These are phyloP conservation scores for Brenthis ino DNA, from an alignment of 2,888 invertebrate species.

Conservation along the genomic window DNA sequence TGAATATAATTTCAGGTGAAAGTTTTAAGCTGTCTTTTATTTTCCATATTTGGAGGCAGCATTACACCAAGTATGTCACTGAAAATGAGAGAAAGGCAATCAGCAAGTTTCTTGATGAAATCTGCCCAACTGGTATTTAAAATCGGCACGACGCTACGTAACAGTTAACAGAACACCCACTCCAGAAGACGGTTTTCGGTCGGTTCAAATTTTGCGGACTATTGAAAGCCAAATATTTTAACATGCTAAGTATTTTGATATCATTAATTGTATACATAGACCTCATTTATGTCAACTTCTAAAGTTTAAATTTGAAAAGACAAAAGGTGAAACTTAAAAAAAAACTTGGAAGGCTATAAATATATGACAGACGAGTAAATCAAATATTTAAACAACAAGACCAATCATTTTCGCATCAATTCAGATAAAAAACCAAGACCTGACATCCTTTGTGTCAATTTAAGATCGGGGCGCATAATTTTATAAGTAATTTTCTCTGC, in stretches of 20 bases:
- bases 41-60: constrained; percentile 10
- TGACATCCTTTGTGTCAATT: constrained; percentile 28
- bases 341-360: not conserved
- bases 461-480: constrained; percentile 6
- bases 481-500: not conserved
- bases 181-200: constrained; percentile 27
- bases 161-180: constrained; percentile 16
- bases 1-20: not conserved
- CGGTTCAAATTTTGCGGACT: constrained; percentile 17
- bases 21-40: not conserved
- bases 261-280: not conserved
- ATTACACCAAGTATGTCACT: constrained; percentile 24
- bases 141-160: constrained; percentile 31
- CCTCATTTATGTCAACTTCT: too few species aligned
- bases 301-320: too few species aligned
- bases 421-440: constrained; percentile 35
- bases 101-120: constrained; percentile 26
- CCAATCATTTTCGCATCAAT: constrained; percentile 43
- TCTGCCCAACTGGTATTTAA: constrained; percentile 39
- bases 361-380: constrained; percentile 6
- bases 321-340: not conserved
- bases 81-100: constrained; percentile 33
- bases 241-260: constrained; percentile 2
- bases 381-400: constrained; percentile 29
- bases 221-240: not conserved